These are phyloP conservation scores for Endomychus coccineus DNA, from an alignment of 2,888 invertebrate genomes.

Conservation along the genomic window DNA sequence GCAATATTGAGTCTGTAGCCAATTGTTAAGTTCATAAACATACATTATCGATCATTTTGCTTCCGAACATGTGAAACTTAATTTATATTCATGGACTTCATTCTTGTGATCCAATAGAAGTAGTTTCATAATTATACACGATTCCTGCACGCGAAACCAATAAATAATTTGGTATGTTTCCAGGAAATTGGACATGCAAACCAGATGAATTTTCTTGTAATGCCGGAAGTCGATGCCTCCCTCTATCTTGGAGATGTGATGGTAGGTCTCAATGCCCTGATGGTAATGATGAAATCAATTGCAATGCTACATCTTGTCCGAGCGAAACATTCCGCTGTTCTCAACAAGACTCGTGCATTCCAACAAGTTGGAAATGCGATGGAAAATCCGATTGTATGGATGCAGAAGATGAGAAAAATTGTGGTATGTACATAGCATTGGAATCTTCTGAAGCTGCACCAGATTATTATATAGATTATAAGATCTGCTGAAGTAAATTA, in stretches of 20 bases:
- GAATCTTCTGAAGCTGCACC: background rate
- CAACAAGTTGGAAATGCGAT: conserved; percentile 52
- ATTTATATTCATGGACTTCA: no score
- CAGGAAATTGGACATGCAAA: conserved; percentile 44
- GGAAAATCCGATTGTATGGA: conserved; percentile 50
- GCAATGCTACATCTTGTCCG: conserved; percentile 44
- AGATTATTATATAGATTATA: background rate
- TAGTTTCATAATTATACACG: no score
- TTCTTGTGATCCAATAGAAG: no score
- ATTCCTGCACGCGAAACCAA: no score
- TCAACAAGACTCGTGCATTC: conserved; percentile 53
- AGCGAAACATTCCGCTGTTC: conserved; percentile 52
- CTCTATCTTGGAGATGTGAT: conserved; percentile 52
- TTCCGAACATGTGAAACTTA: no score
- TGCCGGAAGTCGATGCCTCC: conserved; percentile 46
- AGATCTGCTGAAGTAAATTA: background rate
- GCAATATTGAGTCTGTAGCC: no score
- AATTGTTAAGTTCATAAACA: no score
- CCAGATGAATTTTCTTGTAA: conserved; percentile 52
- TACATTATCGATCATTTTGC: no score
- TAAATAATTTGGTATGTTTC: conserved; percentile 8
- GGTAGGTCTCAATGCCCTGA: conserved; percentile 51
- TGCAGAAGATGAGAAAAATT: conserved; percentile 53
- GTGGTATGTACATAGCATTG: conserved; percentile 42
- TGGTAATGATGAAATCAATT: conserved; percentile 51